Evolutionary conservation across 2,797 vertebrate species (phyloP).

Genomic region (Danio jaintianensis): DNA sequence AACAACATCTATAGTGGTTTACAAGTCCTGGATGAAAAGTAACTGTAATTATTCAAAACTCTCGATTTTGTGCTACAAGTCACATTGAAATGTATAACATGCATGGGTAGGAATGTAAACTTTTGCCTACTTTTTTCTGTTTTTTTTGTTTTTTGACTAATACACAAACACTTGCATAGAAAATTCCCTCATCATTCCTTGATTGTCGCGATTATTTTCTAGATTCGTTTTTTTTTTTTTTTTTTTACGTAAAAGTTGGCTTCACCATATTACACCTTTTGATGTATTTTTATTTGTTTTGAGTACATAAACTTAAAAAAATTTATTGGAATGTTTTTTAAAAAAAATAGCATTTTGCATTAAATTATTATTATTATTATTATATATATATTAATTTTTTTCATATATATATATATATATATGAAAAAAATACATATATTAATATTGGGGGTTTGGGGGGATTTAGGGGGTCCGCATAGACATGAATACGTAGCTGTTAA

Average conservation of each 20-base stretch:
- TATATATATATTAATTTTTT: too few relatives aligned
- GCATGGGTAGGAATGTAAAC: slow-evolving; percentile 80
- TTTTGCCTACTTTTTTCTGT: slow-evolving; percentile 56
- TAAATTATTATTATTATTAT: slow-evolving; percentile 32
- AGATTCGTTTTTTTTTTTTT: slow-evolving; percentile 61
- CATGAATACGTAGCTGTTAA: slow-evolving; percentile 61
- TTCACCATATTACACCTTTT: slow-evolving; percentile 70
- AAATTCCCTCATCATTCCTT: slow-evolving; percentile 70
- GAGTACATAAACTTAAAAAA: slow-evolving; percentile 66
- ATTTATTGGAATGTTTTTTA: slow-evolving; percentile 77
- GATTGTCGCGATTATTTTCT: slow-evolving; percentile 48
- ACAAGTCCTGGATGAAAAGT: slow-evolving; percentile 52
- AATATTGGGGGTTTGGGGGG: slow-evolving; percentile 46
- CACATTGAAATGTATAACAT: slow-evolving; percentile 75
- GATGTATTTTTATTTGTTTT: slow-evolving; percentile 75
- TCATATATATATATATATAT: neutral
- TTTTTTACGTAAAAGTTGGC: slow-evolving; percentile 63
- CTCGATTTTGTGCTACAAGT: slow-evolving; percentile 68
- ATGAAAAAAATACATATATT: neutral
- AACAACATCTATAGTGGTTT: slow-evolving; percentile 59
- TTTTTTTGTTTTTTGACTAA: slow-evolving; percentile 44
- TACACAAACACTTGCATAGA: slow-evolving; percentile 63
- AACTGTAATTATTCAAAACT: slow-evolving; percentile 64
- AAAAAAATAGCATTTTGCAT: slow-evolving; percentile 57
- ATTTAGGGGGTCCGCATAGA: slow-evolving; percentile 57